phyloP scores from a whole-genome alignment of 2,797 vertebrate species.

The Paguma larvata region DNA sequence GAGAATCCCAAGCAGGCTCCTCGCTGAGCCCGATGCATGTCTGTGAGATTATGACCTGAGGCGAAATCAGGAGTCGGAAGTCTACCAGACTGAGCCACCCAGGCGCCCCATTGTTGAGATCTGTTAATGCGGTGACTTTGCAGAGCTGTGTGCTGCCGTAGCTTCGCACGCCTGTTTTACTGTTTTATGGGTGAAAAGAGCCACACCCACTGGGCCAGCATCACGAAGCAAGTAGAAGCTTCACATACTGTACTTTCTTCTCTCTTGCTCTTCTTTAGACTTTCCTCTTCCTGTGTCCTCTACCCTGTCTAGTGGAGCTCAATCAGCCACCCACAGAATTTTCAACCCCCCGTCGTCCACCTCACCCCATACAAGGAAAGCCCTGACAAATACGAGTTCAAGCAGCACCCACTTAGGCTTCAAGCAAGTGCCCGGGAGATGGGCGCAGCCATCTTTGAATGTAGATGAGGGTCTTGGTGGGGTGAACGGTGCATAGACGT shows the following conservation, averaged over 20 bases:
- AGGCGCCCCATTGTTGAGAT: not conserved
- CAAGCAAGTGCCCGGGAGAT: not conserved
- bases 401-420: not conserved
- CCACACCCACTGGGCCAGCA: too few relatives aligned
- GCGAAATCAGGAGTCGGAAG: too few relatives aligned
- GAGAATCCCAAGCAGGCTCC: too few relatives aligned
- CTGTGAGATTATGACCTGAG: too few relatives aligned
- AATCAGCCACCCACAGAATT: not conserved
- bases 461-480: not conserved
- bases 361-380: not conserved
- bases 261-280: not conserved
- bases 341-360: not conserved
- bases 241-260: not conserved
- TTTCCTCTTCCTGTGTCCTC: not conserved
- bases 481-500: not conserved
- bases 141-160: fast-evolving
- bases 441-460: not conserved
- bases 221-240: not conserved
- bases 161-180: not conserved
- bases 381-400: too few relatives aligned
- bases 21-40: too few relatives aligned
- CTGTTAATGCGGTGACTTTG: not conserved
- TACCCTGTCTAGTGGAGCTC: not conserved
- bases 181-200: not conserved
- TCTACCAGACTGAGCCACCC: too few relatives aligned